A percentile compares a stretch with the other conserved stretches of the same genome.
Evolutionary conservation across 1,140 invertebrate species (phyloP).

Genomic region (Bombus picipes): DNA sequence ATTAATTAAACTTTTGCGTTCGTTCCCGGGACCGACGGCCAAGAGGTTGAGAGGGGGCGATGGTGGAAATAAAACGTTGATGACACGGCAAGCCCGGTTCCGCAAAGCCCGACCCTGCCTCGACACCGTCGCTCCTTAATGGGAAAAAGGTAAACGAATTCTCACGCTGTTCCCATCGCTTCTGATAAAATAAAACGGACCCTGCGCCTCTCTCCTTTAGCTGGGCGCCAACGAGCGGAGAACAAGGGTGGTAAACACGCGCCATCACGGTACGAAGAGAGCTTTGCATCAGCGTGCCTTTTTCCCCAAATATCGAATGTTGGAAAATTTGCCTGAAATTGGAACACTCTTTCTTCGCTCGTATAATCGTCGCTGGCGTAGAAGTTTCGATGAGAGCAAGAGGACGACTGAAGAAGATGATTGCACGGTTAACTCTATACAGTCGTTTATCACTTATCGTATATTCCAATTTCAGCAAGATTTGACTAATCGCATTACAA

Average conservation of each 20-base stretch:
- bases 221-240: conserved; percentile 23
- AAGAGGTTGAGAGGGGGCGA: not conserved
- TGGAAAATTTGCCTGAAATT: conserved; percentile 42
- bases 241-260: conserved; percentile 40
- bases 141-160: conserved; percentile 77
- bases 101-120: conserved; percentile 62
- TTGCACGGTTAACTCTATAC: not conserved
- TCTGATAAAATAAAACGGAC: conserved; percentile 74
- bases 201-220: conserved; percentile 14
- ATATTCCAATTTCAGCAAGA: too few relatives aligned
- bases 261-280: conserved; percentile 40
- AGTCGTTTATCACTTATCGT: too few relatives aligned
- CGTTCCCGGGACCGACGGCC: conserved; percentile 45
- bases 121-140: conserved; percentile 70
- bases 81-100: conserved; percentile 71
- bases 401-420: not conserved
- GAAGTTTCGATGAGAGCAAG: not conserved
- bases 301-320: not conserved
- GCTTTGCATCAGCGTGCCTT: conserved; percentile 20
- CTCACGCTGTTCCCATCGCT: conserved; percentile 72
- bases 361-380: not conserved
- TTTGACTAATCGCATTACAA: too few relatives aligned
- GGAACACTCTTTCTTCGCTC: not conserved
- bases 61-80: conserved; percentile 74
- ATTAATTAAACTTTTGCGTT: conserved; percentile 75